These are phyloP conservation scores for Thrips palmi DNA, from an alignment of 1,140 invertebrate species.

Conservation along the genomic window DNA sequence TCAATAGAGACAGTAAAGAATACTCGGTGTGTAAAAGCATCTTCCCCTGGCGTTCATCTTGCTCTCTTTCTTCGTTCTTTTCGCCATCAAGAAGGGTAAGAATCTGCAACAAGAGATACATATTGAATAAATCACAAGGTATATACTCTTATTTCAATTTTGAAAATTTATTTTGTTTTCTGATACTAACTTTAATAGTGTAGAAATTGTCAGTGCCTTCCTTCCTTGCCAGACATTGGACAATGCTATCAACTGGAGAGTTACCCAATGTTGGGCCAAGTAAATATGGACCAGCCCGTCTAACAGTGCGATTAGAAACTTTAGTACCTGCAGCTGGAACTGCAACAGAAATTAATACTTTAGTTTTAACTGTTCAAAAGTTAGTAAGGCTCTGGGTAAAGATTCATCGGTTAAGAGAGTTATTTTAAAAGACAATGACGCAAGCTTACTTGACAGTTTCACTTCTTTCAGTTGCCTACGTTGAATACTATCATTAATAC, in stretches of 20 bases:
- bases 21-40: constrained; percentile 68
- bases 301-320: constrained; percentile 20
- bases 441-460: no score
- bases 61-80: constrained; percentile 38
- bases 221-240: constrained; percentile 56
- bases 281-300: constrained; percentile 48
- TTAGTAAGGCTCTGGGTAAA: no score
- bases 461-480: no score
- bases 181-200: constrained; percentile 43
- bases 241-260: constrained; percentile 59
- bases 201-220: constrained; percentile 56
- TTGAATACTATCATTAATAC: no score
- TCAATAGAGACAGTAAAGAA: constrained; percentile 49
- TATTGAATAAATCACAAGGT: constrained; percentile 15
- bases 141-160: constrained; percentile 3
- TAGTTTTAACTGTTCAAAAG: no score
- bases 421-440: no score
- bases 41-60: constrained; percentile 64
- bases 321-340: constrained; percentile 13
- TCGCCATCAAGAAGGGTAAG: constrained; percentile 28
- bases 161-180: background rate
- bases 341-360: no score
- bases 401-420: no score
- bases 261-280: constrained; percentile 51
- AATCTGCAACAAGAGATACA: constrained; percentile 24